Base-by-base conservation (phyloP, 1,140 invertebrate genomes). In the Sminthurides bifidus region DNA sequence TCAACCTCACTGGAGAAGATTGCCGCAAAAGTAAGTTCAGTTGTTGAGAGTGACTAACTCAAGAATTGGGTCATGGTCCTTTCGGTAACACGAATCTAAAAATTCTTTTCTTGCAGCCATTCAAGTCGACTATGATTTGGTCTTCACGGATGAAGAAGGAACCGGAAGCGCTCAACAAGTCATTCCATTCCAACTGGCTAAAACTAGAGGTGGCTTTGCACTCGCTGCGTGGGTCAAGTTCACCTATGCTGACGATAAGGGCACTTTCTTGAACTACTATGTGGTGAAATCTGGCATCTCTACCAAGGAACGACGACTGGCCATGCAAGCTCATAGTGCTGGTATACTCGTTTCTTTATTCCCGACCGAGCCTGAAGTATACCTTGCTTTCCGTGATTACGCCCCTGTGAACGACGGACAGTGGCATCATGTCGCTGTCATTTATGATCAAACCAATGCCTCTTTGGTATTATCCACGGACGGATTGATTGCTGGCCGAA, bases 171-270 rank as follows among this genome's bases (percentile, higher is more conserved):
- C 90, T 8, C 83, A 87, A 27, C 81, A 93, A 73, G 78, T 87
- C 15, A 84, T 92, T 65, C 92, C 92, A 51, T 93, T 95, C 74
- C 80, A 61, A 41, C 26, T 65, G 6, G 59, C 41, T n/a, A 52
- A 56, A 50, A 49, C 55, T 35, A 44, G 30, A 23, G 23, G 29
- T 38, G 59, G 85, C 68, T 72, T 97, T 10, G 92, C 92, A 0
- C 75, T 97, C 24, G 89, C 85, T 6, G 80, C 96, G 77, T 98
- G 94, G 94, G 88, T 98, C 0, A 88, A 92, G 70, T 98, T 92
- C 63, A 86, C 87, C 3, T 82, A 83, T 66, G 81, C 82, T 70
- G 87, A 92, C 67, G 88, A 89, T 68, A 81, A 80, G 54, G 92
- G 92, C 63, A 87, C 89, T 54, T 92, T 95, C 78, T 89, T 96